A percentile compares a stretch with the other conserved stretches of the same genome.
Evolutionary conservation across 2,113 vertebrate genomes (phyloP).

Genomic region (Fulmarus glacialis): DNA sequence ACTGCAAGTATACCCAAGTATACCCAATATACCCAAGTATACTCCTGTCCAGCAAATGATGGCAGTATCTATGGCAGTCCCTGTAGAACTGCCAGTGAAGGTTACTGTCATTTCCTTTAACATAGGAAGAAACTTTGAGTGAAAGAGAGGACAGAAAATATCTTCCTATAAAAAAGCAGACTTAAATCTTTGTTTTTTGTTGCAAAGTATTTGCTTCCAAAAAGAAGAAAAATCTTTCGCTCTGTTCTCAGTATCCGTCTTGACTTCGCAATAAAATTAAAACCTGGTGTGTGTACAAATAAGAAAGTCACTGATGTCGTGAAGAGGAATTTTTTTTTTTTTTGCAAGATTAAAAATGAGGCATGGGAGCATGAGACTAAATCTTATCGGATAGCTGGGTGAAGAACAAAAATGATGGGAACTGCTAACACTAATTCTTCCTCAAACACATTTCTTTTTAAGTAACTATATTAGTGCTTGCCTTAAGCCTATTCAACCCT

Average conservation of each 20-base stretch:
- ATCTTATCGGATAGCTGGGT: background rate
- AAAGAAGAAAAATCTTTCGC: background rate
- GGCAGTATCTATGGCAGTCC: background rate
- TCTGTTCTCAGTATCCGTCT: background rate
- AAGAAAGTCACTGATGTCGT: background rate
- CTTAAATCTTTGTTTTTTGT: background rate
- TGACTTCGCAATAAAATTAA: background rate
- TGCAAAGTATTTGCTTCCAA: background rate
- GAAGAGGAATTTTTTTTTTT: background rate
- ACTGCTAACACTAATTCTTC: background rate
- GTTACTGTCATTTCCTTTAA: background rate
- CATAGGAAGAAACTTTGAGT: background rate
- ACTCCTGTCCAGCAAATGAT: background rate
- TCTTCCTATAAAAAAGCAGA: background rate
- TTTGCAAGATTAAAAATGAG: background rate
- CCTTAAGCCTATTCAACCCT: background rate
- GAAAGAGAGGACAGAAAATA: background rate
- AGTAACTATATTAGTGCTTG: background rate
- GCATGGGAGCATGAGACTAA: background rate
- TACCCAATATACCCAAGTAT: no score
- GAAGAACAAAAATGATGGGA: background rate
- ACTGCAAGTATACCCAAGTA: no score
- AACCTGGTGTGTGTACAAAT: background rate
- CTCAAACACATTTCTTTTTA: background rate
- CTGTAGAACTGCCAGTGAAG: background rate